Conservation (phyloP, 2,888 invertebrate genomes). For the Noctua fimbriata region DNA sequence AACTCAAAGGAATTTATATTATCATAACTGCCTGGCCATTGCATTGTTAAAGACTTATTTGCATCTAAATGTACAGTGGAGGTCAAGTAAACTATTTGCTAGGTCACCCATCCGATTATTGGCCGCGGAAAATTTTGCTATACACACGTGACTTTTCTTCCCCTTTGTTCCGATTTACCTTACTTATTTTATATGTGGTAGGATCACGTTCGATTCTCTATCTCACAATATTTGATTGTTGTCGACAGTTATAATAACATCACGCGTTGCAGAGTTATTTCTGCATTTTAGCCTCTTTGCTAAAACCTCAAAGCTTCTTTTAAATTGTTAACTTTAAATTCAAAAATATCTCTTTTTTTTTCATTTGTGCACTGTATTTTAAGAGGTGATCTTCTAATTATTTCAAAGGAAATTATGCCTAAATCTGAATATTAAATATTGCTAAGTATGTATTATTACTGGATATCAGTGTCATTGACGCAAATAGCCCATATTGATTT, state of each 20-base stretch:
- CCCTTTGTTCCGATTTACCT: background rate
- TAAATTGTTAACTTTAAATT: no score
- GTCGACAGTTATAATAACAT: background rate
- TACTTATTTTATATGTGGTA: background rate
- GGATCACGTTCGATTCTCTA: background rate
- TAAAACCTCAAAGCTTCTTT: no score
- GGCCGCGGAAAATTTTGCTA: slow-evolving; percentile 7
- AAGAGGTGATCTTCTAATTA: no score
- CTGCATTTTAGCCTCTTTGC: no score
- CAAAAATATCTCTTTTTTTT: no score
- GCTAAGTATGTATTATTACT: no score
- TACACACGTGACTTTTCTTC: background rate
- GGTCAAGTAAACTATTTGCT: slow-evolving; percentile 57
- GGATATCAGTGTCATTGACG: no score
- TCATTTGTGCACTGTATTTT: no score
- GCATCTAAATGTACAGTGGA: slow-evolving; percentile 62
- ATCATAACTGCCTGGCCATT: slow-evolving; percentile 58
- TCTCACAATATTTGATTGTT: background rate
- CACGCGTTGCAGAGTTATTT: background rate
- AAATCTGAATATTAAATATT: no score
- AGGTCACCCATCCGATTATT: slow-evolving; percentile 52
- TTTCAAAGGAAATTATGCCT: no score
- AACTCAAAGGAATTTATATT: slow-evolving; percentile 60
- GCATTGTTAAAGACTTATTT: slow-evolving; percentile 64
- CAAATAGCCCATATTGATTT: no score